Base-by-base conservation (phyloP, 2,113 vertebrate species). In the Prochilodus magdalenae region DNA sequence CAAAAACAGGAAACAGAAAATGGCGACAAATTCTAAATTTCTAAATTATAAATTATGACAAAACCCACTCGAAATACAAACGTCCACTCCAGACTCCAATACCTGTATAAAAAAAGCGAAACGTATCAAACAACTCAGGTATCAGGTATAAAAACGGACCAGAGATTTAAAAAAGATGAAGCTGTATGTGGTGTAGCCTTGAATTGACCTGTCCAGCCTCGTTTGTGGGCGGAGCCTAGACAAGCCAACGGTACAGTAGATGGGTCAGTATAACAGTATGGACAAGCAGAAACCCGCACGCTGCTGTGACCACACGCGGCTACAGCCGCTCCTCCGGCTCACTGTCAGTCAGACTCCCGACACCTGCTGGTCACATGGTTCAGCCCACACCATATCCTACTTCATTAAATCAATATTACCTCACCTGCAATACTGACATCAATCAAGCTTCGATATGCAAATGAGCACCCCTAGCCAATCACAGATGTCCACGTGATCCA, bases 61-160 rank as follows among this genome's bases (percentile, higher is more conserved):
- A 81, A 62, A 72, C 84, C 65, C 88, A 92, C 85, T 85, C 84
- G 81, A 87, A 88, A 77, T 74, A 84, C 80, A 72, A 91, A 89
- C 74, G 89, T 85, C 72, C 73, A 89, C 88, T 87, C 85, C 86
- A 86, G 69, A 78, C 70, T 86, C 89, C 79, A 83, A 83, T 74
- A 86, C 81, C 67, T 86, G 80, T 89, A 92, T 88, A 91, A 93
- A 90, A n/a, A 57, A 89, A 83, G 73, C 49, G 89, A 89, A 73
- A 92, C 90, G 88, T 90, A 91, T 85, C 86, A 90, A 93, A 91
- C 83, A 87, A 84, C 83, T 87, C 24, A 89, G 88, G 82, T 81
- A 40, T 69, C 82, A 85, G 83, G 67, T 91, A 90, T 90, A 90
- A 91, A 91, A 44, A 88, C 84, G 83, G 79, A 84, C 67, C 33